Evolutionary conservation across 1,140 invertebrate genomes (phyloP).

Genomic region (Archivesica marissinica): DNA sequence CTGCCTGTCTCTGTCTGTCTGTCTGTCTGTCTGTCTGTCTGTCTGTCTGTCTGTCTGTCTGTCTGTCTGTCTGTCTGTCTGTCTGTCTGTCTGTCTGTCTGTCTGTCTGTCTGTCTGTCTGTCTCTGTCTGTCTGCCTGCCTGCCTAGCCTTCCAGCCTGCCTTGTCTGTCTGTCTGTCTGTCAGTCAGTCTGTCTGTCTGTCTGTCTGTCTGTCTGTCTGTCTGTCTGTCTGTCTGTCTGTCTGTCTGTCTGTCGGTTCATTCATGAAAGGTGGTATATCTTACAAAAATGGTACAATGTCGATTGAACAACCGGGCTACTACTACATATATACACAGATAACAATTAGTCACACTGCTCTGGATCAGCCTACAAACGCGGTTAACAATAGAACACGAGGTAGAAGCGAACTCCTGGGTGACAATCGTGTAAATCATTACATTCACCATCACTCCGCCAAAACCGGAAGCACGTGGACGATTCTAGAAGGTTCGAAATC

Average conservation of each 20-base stretch:
- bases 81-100: no score
- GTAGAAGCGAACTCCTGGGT: conserved; percentile 41
- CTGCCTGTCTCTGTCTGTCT: no score
- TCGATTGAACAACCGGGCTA: conserved; percentile 26
- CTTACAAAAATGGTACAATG: conserved; percentile 22
- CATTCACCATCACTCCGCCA: neutral
- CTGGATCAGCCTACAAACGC: conserved; percentile 13
- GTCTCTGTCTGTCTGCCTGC: no score
- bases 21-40: no score
- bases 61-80: no score
- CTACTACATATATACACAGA: conserved; percentile 48
- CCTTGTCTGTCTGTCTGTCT: conserved; percentile 30
- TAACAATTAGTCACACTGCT: conserved; percentile 28
- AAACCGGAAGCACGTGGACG: neutral
- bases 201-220: conserved; percentile 40
- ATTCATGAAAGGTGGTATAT: neutral
- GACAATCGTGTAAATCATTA: conserved; percentile 2
- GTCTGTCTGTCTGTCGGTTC: no score
- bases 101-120: no score
- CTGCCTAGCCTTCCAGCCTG: no score
- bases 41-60: no score
- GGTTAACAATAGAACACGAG: conserved; percentile 39
- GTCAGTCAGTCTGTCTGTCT: conserved; percentile 30
- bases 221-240: conserved; percentile 38
- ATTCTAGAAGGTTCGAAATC: neutral